These are phyloP conservation scores for Hozukius guyotensis DNA, from an alignment of 2,797 vertebrate genomes.

Conservation along the genomic window DNA sequence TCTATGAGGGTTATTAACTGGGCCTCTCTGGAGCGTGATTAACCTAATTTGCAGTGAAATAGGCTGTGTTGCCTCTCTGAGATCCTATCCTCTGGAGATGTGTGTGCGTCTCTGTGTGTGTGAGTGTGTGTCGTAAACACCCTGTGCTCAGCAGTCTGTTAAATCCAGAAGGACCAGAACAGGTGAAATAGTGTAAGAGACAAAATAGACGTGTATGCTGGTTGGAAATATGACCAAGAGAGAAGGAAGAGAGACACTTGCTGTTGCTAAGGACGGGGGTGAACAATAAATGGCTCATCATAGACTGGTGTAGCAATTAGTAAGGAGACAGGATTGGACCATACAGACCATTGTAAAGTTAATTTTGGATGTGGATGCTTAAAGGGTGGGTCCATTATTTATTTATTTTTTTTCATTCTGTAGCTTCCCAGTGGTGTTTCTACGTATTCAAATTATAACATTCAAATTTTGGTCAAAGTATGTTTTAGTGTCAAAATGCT, in stretches of 20 bases:
- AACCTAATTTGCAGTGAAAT: constrained; percentile 81
- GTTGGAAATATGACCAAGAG: neutral
- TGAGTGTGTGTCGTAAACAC: constrained; percentile 49
- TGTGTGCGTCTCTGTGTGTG: constrained; percentile 11
- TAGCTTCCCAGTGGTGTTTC: too few relatives aligned
- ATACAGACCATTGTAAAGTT: neutral
- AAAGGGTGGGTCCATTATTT: neutral
- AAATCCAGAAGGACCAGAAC: constrained; percentile 63
- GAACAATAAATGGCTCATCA: constrained; percentile 16
- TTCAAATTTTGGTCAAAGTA: too few relatives aligned
- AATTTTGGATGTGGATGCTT: neutral
- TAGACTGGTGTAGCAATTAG: constrained; percentile 17
- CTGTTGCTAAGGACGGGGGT: neutral
- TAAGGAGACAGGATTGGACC: neutral
- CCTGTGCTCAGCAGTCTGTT: constrained; percentile 65
- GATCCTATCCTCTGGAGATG: constrained; percentile 68
- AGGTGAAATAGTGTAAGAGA: constrained; percentile 48
- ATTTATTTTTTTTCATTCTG: too few relatives aligned
- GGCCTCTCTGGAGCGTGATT: constrained; percentile 79
- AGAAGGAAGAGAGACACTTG: neutral
- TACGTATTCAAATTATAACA: too few relatives aligned
- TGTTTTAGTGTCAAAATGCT: too few relatives aligned
- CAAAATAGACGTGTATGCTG: constrained; percentile 8
- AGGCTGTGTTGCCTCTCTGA: constrained; percentile 75
- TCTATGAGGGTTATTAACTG: constrained; percentile 79